phyloP scores from a whole-genome alignment of 2,113 vertebrate genomes.

The Lampris incognitus region DNA sequence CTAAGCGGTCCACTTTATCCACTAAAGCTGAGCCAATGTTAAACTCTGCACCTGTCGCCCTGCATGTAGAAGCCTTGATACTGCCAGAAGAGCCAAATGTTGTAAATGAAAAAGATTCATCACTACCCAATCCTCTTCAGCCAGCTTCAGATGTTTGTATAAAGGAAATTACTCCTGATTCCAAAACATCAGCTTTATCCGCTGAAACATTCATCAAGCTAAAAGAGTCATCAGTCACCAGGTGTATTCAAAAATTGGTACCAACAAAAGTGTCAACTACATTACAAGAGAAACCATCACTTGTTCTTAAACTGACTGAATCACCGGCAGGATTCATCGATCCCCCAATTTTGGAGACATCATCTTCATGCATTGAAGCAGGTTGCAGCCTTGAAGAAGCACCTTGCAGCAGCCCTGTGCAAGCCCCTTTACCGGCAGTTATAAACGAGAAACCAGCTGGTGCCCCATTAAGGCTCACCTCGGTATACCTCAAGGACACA shows the following conservation, averaged over 20 bases:
- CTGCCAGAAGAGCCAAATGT: constrained; percentile 5
- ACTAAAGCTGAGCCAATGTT: not conserved
- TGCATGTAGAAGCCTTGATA: constrained; percentile 5
- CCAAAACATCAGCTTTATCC: not conserved
- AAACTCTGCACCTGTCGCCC: not conserved
- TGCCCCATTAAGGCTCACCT: not conserved
- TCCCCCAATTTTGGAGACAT: not conserved
- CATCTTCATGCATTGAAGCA: not conserved
- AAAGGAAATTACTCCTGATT: not conserved
- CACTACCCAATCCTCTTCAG: not conserved
- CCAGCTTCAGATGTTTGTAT: too few relatives aligned
- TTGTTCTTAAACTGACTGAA: too few relatives aligned
- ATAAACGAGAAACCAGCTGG: constrained; percentile 2
- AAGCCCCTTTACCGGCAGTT: not conserved
- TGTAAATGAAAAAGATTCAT: not conserved
- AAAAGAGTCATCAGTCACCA: not conserved
- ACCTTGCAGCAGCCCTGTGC: not conserved
- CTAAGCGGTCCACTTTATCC: not conserved
- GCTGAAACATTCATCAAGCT: constrained; percentile 1
- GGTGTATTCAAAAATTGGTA: not conserved
- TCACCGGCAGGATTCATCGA: not conserved
- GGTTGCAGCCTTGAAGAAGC: not conserved
- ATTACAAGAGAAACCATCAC: not conserved
- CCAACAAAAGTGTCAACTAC: not conserved
- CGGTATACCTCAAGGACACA: constrained; percentile 23